These are phyloP conservation scores for Drosophila cracens DNA, from an alignment of 2,888 invertebrate genomes.

Conservation along the genomic window DNA sequence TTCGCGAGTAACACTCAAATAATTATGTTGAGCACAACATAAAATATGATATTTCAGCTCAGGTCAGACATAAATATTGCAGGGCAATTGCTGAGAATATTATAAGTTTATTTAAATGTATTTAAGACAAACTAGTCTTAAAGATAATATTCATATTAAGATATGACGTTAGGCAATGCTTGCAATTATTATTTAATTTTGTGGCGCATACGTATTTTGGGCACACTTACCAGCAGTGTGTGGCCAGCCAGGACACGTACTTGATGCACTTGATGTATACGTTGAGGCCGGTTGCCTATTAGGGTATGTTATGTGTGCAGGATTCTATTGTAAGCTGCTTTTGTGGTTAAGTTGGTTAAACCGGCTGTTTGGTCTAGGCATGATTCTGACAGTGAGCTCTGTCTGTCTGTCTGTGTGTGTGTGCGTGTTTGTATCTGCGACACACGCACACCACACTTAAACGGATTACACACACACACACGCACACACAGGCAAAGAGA, in stretches of 20 bases:
- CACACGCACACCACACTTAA: conserved; percentile 30
- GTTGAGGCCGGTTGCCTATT: neutral
- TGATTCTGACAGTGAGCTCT: conserved; percentile 2
- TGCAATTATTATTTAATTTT: neutral
- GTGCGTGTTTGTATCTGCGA: conserved; percentile 26
- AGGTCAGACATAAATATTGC: neutral
- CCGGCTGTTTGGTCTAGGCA: conserved; percentile 37
- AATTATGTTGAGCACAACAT: neutral
- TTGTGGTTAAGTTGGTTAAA: conserved; percentile 28
- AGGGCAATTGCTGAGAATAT: neutral
- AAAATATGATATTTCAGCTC: neutral
- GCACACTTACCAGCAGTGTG: conserved; percentile 41
- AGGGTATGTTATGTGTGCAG: conserved; percentile 5
- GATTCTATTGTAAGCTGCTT: conserved; percentile 55
- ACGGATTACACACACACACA: conserved; percentile 25
- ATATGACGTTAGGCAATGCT: neutral
- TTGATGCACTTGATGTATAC: conserved; percentile 14
- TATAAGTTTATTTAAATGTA: neutral
- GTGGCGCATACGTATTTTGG: conserved; percentile 34
- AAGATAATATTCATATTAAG: neutral
- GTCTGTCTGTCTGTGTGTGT: neutral
- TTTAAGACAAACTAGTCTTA: neutral
- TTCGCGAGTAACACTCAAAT: neutral
- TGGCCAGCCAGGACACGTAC: conserved; percentile 15
- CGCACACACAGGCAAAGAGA: conserved; percentile 7